Evolutionary conservation across 2,888 invertebrate species (phyloP).

Genomic region (Xanthia togata): DNA sequence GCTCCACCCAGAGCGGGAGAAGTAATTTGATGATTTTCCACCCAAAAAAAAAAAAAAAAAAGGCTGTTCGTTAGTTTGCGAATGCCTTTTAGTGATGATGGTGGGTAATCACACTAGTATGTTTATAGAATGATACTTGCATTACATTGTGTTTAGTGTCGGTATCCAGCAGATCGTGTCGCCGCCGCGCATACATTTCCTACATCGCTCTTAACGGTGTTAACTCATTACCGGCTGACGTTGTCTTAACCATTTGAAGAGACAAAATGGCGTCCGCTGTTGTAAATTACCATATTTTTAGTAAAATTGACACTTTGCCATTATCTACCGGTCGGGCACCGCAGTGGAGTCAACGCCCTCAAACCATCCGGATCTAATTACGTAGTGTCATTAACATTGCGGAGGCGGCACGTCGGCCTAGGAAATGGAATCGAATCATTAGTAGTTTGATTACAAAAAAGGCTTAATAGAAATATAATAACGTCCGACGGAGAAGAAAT

Average conservation of each 20-base stretch:
- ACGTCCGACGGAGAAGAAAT: constrained; percentile 89
- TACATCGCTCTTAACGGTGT: constrained; percentile 63
- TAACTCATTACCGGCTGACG: constrained; percentile 65
- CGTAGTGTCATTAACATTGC: constrained; percentile 89
- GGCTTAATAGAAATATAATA: constrained; percentile 91
- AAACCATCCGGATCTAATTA: constrained; percentile 91
- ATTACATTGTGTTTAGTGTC: constrained; percentile 17
- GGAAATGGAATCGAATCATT: constrained; percentile 91
- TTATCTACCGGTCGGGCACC: constrained; percentile 86
- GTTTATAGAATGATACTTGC: constrained; percentile 37
- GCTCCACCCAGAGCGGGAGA: no score
- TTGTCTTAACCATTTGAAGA: constrained; percentile 70
- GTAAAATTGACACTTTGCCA: constrained; percentile 88
- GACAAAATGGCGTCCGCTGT: constrained; percentile 78
- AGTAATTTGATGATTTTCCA: no score
- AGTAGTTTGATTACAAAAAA: constrained; percentile 91
- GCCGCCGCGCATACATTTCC: constrained; percentile 45
- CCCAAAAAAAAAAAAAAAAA: no score
- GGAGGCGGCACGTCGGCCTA: constrained; percentile 90
- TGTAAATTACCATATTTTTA: constrained; percentile 88
- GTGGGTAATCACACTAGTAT: constrained; percentile 10
- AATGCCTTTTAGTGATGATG: constrained; percentile 22
- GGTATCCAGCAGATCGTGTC: constrained; percentile 50
- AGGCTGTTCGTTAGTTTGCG: constrained; percentile 28
- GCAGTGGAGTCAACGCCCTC: constrained; percentile 86